Conservation (phyloP, 2,797 vertebrate species). For the Coreius guichenoti region DNA sequence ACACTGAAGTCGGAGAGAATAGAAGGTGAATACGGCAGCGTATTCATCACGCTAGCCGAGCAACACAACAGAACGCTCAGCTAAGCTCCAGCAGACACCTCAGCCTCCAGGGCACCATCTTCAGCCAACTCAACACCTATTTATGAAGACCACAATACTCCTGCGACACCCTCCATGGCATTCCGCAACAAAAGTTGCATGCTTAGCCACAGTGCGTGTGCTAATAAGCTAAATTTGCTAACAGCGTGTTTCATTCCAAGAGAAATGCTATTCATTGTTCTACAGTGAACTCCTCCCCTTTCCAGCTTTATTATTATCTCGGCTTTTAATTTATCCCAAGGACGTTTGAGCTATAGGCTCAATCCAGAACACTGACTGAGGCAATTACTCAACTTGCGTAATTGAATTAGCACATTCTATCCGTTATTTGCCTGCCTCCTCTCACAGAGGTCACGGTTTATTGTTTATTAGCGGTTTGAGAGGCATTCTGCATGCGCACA, state of each 20-base stretch:
- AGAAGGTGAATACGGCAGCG: conserved; percentile 33
- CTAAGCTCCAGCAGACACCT: conserved; percentile 25
- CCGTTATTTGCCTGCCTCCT: conserved; percentile 24
- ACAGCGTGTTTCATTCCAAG: background rate
- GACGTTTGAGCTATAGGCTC: conserved; percentile 64
- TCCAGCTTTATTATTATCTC: conserved; percentile 57
- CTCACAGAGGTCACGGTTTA: conserved; percentile 70
- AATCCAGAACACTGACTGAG: conserved; percentile 66
- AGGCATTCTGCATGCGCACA: conserved; percentile 56
- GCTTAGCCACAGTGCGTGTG: background rate
- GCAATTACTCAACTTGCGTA: conserved; percentile 77
- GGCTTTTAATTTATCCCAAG: conserved; percentile 69
- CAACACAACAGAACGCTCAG: conserved; percentile 22
- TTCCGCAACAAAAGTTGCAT: background rate
- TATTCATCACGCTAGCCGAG: conserved; percentile 31
- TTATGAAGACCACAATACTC: conserved; percentile 16
- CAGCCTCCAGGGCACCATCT: conserved; percentile 36
- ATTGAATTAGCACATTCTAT: conserved; percentile 68
- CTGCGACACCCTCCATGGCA: background rate
- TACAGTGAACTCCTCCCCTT: conserved; percentile 20
- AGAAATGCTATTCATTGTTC: conserved; percentile 10
- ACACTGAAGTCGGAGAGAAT: conserved; percentile 24
- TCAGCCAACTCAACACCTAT: conserved; percentile 30
- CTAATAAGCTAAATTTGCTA: conserved; percentile 6
- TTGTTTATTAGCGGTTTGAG: conserved; percentile 65